phyloP scores from a whole-genome alignment of 2,797 vertebrate species.

The Notamacropus eugenii region DNA sequence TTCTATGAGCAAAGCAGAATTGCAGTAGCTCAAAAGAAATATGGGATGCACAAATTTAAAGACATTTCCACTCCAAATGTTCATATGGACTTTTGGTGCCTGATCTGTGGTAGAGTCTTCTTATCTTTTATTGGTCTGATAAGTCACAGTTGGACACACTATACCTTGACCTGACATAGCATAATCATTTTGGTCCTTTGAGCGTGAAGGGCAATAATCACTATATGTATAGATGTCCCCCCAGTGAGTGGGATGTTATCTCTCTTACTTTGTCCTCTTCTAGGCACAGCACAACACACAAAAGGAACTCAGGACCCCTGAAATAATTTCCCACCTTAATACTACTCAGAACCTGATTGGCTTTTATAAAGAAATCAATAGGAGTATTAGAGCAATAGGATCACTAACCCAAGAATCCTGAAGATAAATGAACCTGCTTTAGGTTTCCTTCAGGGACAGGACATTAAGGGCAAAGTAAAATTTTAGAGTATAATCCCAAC shows the following conservation, averaged over 20 bases:
- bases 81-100: neutral
- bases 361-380: neutral
- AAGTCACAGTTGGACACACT: neutral
- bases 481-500: constrained; percentile 46
- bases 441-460: constrained; percentile 13
- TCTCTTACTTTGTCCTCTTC: neutral
- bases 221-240: neutral
- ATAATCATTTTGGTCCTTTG: neutral
- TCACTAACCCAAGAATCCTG: neutral
- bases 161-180: neutral
- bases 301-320: neutral
- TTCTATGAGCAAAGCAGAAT: neutral
- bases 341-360: neutral
- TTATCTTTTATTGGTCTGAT: neutral
- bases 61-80: neutral
- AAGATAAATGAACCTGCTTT: neutral
- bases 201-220: neutral
- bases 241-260: neutral
- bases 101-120: neutral
- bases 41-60: neutral
- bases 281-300: neutral
- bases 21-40: neutral
- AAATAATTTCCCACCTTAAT: accelerated
- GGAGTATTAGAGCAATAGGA: neutral
- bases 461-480: constrained; percentile 55